phyloP scores from a whole-genome alignment of 1,140 invertebrate species.

The Drosophila bocki region DNA sequence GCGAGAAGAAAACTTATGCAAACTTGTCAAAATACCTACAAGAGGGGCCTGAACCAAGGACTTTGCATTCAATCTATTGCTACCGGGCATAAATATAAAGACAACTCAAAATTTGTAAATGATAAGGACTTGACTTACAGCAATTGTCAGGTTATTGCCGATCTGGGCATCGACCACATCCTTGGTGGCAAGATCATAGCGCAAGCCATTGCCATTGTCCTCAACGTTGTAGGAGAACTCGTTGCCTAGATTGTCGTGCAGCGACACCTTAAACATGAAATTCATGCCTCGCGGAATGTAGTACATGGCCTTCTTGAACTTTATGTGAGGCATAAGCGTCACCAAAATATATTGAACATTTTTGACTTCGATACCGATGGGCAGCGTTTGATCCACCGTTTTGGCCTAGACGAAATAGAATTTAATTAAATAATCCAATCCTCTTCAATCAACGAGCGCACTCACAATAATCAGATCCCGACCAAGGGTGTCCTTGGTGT shows the following conservation, averaged over 20 bases:
- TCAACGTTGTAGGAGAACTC: conserved; percentile 84
- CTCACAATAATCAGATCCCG: conserved; percentile 87
- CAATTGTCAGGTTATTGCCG: conserved; percentile 80
- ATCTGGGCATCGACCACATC: conserved; percentile 82
- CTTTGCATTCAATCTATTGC: not conserved
- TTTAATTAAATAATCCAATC: conserved; percentile 32
- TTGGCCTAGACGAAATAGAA: conserved; percentile 57
- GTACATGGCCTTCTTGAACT: conserved; percentile 70
- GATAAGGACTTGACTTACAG: conserved; percentile 50
- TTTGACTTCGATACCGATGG: conserved; percentile 83
- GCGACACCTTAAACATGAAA: conserved; percentile 79
- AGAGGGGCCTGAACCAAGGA: not conserved
- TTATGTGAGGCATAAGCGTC: conserved; percentile 68
- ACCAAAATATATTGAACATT: conserved; percentile 83
- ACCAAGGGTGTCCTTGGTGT: conserved; percentile 87
- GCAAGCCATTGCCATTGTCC: conserved; percentile 71
- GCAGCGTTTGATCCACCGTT: conserved; percentile 79
- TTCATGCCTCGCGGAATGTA: conserved; percentile 83
- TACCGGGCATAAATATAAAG: not conserved
- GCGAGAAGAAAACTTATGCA: too few species aligned
- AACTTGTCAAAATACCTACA: too few species aligned
- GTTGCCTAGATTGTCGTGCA: conserved; percentile 84
- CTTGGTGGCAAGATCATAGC: conserved; percentile 81
- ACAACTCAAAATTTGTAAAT: not conserved
- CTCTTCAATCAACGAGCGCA: conserved; percentile 8